Conservation (phyloP, 2,888 invertebrate genomes). For the Amphimallon solstitiale region DNA sequence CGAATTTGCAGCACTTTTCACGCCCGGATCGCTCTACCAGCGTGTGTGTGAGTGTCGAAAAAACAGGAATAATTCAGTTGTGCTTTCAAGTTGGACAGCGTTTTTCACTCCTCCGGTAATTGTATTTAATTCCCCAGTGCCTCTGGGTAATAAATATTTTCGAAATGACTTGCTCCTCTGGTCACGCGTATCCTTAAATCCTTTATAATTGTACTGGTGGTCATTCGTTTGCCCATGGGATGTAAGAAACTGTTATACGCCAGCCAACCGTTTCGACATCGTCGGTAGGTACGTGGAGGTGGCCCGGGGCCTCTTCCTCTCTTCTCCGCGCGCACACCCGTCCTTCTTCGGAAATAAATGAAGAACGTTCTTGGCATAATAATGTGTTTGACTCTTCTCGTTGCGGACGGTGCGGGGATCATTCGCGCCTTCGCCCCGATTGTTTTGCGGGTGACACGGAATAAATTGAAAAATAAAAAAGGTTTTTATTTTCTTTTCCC, state of each 20-base stretch:
- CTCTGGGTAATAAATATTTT: constrained; percentile 34
- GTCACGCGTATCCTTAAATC: constrained; percentile 46
- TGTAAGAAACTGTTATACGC: constrained; percentile 28
- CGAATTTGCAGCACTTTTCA: not conserved
- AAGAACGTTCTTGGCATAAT: constrained; percentile 21
- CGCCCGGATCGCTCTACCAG: not conserved
- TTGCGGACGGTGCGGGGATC: not conserved
- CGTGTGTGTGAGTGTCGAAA: not conserved
- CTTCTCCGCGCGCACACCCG: not conserved
- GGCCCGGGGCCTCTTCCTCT: too few relatives aligned
- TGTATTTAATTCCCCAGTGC: constrained; percentile 31
- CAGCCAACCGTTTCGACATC: not conserved
- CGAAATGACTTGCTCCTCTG: constrained; percentile 46
- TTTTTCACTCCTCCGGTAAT: constrained; percentile 30
- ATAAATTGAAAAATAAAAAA: constrained; percentile 4
- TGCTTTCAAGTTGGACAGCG: constrained; percentile 24
- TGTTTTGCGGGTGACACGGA: constrained; percentile 1
- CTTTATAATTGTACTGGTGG: constrained; percentile 49
- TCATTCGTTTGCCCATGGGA: constrained; percentile 30
- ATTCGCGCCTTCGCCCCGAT: not conserved
- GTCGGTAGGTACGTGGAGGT: not conserved
- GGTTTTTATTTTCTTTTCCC: too few relatives aligned
- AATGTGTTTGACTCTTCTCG: not conserved
- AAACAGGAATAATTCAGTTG: constrained; percentile 25
- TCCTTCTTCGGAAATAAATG: constrained; percentile 9